These are phyloP conservation scores for Siphlonurus alternatus DNA, from an alignment of 2,888 invertebrate genomes.

Conservation along the genomic window DNA sequence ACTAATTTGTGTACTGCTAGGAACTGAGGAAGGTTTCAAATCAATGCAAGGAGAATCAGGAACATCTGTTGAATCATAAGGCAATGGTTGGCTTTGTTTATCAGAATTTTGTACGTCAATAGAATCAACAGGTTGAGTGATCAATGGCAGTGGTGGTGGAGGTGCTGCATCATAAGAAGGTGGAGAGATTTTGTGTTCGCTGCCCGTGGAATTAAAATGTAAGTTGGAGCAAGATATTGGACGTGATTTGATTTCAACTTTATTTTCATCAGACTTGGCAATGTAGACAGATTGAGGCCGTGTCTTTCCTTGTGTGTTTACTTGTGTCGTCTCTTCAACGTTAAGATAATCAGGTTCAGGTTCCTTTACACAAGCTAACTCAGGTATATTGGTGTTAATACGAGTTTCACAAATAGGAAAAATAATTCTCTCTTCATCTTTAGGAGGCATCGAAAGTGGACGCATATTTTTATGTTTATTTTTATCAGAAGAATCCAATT, in stretches of 20 bases:
- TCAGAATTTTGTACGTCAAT: neutral
- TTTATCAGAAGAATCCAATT: neutral
- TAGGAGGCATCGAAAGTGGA: neutral
- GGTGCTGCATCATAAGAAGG: too few species aligned
- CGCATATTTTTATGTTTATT: neutral
- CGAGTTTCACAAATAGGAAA: too few species aligned
- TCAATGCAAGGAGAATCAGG: neutral
- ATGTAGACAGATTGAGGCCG: neutral
- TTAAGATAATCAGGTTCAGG: neutral
- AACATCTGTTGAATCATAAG: neutral
- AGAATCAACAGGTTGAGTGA: neutral
- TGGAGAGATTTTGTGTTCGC: too few species aligned
- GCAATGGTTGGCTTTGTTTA: neutral
- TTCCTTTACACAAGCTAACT: too few species aligned
- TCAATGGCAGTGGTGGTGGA: too few species aligned
- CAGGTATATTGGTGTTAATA: too few species aligned
- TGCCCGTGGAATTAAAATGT: too few species aligned
- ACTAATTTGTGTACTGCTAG: too few species aligned
- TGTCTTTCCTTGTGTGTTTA: too few species aligned
- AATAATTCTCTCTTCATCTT: neutral
- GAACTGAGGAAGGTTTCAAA: too few species aligned
- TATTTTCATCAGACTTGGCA: neutral
- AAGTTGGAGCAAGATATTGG: neutral
- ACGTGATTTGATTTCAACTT: neutral
- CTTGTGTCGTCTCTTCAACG: neutral